A percentile compares a stretch with the other conserved stretches of the same genome.
Evolutionary conservation across 1,140 invertebrate species (phyloP).

Genomic region (Nixonia krombeini): DNA sequence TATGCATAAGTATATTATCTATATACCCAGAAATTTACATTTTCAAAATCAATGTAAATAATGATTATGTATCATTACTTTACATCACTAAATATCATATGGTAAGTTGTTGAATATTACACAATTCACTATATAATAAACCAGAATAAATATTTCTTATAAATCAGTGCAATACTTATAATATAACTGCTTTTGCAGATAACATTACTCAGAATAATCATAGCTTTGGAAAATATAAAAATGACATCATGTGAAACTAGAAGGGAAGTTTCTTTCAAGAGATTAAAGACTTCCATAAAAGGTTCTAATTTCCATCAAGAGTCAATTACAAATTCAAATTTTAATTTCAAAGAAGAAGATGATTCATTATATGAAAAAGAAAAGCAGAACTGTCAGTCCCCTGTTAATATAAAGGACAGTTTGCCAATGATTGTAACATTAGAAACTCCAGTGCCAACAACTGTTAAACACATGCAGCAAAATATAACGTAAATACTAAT

Average conservation of each 20-base stretch:
- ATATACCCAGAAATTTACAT: slow-evolving; percentile 44
- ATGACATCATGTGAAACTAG: slow-evolving; percentile 36
- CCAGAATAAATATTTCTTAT: slow-evolving; percentile 9
- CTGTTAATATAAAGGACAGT: slow-evolving; percentile 42
- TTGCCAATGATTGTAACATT: slow-evolving; percentile 16
- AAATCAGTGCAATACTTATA: not conserved
- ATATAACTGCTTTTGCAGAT: slow-evolving; percentile 43
- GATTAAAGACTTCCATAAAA: slow-evolving; percentile 33
- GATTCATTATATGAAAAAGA: slow-evolving; percentile 3
- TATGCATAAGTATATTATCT: slow-evolving; percentile 48
- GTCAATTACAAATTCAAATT: not conserved
- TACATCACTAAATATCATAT: slow-evolving; percentile 54
- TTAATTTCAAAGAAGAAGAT: slow-evolving; percentile 1
- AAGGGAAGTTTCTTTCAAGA: slow-evolving; percentile 49
- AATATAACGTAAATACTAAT: slow-evolving; percentile 40
- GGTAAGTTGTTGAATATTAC: slow-evolving; percentile 51
- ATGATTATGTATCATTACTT: slow-evolving; percentile 43
- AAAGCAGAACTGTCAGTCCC: slow-evolving; percentile 11
- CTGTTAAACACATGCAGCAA: slow-evolving; percentile 15
- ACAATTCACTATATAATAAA: too few relatives aligned
- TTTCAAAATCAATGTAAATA: slow-evolving; percentile 39
- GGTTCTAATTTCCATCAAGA: slow-evolving; percentile 2
- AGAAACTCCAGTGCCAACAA: slow-evolving; percentile 44
- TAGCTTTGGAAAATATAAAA: slow-evolving; percentile 57
- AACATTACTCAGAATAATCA: slow-evolving; percentile 44